These are phyloP conservation scores for Alauda arvensis DNA, from an alignment of 2,797 vertebrate genomes.

Conservation along the genomic window DNA sequence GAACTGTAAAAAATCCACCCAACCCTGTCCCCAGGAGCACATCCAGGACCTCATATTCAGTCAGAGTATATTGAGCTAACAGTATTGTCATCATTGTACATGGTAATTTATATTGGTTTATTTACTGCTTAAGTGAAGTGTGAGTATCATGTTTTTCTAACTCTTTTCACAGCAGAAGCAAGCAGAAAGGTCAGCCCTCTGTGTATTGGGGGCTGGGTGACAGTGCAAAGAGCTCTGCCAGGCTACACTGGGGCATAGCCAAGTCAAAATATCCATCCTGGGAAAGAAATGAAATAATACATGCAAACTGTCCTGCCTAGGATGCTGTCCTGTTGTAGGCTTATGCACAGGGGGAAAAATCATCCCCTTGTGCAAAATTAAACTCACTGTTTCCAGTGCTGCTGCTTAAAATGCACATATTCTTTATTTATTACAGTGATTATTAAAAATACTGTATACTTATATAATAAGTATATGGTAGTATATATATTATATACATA, in stretches of 20 bases:
- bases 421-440: not conserved
- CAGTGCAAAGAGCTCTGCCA: not conserved
- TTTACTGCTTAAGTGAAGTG: not conserved
- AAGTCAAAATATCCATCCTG: not conserved
- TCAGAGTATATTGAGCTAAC: not conserved
- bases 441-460: not conserved
- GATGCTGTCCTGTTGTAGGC: not conserved
- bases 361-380: not conserved
- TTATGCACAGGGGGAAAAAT: not conserved
- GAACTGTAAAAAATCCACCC: not conserved
- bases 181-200: not conserved
- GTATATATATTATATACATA: too few species aligned
- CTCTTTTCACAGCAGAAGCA: not conserved
- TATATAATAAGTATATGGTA: not conserved
- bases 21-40: fast-evolving
- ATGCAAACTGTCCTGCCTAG: not conserved
- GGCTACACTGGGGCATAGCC: fast-evolving
- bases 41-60: not conserved
- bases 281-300: not conserved
- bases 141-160: not conserved
- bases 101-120: not conserved
- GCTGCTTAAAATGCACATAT: not conserved
- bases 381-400: not conserved
- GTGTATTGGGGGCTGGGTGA: not conserved
- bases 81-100: not conserved